Evolutionary conservation across 2,797 vertebrate genomes (phyloP), one percentile per base, ranked within the genome.

Genomic region (Oreochromis grahami): DNA sequence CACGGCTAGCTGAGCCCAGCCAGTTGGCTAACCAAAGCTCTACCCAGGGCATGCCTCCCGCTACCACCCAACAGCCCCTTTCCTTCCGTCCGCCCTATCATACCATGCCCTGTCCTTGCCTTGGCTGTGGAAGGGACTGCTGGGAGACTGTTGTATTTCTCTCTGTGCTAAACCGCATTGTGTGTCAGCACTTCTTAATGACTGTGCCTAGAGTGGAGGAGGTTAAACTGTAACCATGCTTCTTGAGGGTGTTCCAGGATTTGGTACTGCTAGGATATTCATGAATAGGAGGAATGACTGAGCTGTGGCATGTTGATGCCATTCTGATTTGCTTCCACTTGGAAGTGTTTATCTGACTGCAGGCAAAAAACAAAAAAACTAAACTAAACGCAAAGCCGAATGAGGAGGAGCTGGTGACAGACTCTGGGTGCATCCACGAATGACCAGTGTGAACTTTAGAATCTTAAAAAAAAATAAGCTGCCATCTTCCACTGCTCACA

Each of bases 1-100:
- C 3, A 94, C 97, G 77, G 97, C 98, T 77, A 99, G 98, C 96
- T 99, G 98, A 99, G 96, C 87, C 82, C 68, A 86, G 58, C 83
- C 63, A 56, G 84, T 81, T 74, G 36, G 65, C 81, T 80, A 78
- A 68, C 79, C 58, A 77, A 76, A 85, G 83, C 91, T 88, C 77
- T 34, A 52, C 80, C 84, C 41, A 15, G 84, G 87, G 86, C 87
- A 84, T 70, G 83, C 87, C 79, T 88, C 92, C 91, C 56, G 72
- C 89, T 88, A 81, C 89, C 83, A 87, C 84, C 92, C 82, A 77
- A 84, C 91, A 88, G 82, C 86, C 84, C 86, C 85, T 90, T 88
- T 86, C 85, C 85, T 86, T 88, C 86, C 79, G 79, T 90, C 90
- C 84, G 63, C 85, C 80, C 84, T 84, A 53, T 92, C 82, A 87